phyloP scores from a whole-genome alignment of 2,888 invertebrate species.

The Drosophila falleni region DNA sequence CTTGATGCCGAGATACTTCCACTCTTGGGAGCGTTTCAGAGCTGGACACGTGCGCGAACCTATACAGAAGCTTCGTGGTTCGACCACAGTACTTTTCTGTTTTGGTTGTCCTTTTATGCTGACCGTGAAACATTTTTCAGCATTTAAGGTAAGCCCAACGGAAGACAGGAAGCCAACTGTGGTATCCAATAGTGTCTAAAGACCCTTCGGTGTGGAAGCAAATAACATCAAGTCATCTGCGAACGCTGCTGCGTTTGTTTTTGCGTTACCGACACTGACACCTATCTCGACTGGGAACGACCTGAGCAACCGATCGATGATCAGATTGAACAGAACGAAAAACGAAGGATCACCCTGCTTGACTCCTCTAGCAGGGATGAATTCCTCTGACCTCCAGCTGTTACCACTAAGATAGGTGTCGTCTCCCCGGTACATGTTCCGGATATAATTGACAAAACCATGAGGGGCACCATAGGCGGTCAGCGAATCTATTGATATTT shows the following conservation, averaged over 20 bases:
- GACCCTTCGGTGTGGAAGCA: constrained; percentile 19
- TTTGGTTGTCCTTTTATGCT: no score
- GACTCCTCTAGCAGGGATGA: constrained; percentile 18
- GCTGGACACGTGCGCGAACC: no score
- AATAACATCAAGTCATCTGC: constrained; percentile 29
- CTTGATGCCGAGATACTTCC: no score
- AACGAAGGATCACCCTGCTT: constrained; percentile 22
- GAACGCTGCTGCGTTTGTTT: constrained; percentile 21
- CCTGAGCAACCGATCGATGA: constrained; percentile 25
- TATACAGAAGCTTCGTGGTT: no score
- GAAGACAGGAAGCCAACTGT: no score
- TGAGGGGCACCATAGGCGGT: neutral
- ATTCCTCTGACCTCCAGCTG: constrained; percentile 16
- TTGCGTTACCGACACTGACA: constrained; percentile 18
- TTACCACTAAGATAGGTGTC: constrained; percentile 21
- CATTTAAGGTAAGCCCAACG: no score
- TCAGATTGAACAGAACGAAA: constrained; percentile 11
- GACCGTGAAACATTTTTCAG: no score
- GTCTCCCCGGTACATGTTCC: constrained; percentile 6
- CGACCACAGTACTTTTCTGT: no score
- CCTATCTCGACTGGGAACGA: constrained; percentile 19
- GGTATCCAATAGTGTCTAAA: constrained; percentile 20
- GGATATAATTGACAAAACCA: constrained; percentile 6
- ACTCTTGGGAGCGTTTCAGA: no score
- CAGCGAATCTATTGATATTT: no score